Evolutionary conservation across 2,113 vertebrate species (phyloP).

Genomic region (Cephalopholis sonnerati): DNA sequence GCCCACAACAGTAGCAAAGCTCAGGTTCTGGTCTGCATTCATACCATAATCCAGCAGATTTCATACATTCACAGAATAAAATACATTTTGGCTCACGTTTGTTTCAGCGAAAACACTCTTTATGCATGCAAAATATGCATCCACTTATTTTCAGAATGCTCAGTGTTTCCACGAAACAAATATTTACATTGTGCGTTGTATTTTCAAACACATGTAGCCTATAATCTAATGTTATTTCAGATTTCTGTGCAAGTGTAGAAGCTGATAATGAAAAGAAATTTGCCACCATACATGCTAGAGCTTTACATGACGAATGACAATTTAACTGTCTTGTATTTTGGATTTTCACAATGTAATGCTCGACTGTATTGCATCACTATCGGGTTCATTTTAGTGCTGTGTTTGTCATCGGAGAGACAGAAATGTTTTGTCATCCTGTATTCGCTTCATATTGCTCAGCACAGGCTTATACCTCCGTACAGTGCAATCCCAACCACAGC

Average conservation of each 20-base stretch:
- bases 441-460: slow-evolving; percentile 3
- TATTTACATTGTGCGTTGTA: not conserved
- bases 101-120: not conserved
- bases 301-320: not conserved
- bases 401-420: not conserved
- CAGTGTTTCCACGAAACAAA: slow-evolving; percentile 8
- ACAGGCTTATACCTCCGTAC: not conserved
- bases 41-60: slow-evolving; percentile 2
- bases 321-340: slow-evolving; percentile 22
- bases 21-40: slow-evolving; percentile 22
- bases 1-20: slow-evolving; percentile 4
- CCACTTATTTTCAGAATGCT: not conserved
- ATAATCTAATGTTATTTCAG: slow-evolving; percentile 8
- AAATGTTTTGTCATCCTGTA: not conserved
- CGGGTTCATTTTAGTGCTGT: slow-evolving; percentile 2
- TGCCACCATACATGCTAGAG: not conserved
- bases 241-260: slow-evolving; percentile 8
- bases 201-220: not conserved
- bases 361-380: not conserved
- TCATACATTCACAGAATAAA: slow-evolving; percentile 12
- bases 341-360: slow-evolving; percentile 5
- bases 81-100: slow-evolving; percentile 15
- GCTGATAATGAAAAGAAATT: not conserved
- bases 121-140: slow-evolving; percentile 21
- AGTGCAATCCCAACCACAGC: not conserved